phyloP scores from a whole-genome alignment of 2,888 invertebrate genomes.

The Parascotia fuliginaria region DNA sequence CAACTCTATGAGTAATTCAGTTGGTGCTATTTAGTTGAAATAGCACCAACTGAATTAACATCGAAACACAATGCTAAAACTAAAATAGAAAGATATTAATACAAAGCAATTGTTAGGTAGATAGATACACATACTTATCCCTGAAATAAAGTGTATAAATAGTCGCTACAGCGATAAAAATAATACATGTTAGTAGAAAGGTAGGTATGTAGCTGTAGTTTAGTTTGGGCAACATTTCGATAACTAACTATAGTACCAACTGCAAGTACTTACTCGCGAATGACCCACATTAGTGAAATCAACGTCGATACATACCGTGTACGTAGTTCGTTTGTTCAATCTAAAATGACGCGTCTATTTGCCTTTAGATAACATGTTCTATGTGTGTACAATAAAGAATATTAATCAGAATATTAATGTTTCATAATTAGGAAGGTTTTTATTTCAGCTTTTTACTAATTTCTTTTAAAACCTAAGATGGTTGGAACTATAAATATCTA shows the following conservation, averaged over 20 bases:
- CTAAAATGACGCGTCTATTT: neutral
- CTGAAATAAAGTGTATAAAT: conserved; percentile 68
- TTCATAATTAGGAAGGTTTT: too few species aligned
- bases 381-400: too few species aligned
- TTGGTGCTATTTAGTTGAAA: too few species aligned
- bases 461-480: too few species aligned
- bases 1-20: too few species aligned
- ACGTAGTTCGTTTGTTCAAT: neutral
- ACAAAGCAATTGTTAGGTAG: conserved; percentile 61
- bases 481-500: too few species aligned
- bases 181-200: conserved; percentile 46
- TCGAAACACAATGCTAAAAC: conserved; percentile 21
- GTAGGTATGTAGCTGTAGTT: conserved; percentile 40
- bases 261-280: conserved; percentile 12
- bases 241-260: conserved; percentile 33
- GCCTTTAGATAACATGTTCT: too few species aligned
- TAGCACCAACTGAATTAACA: conserved; percentile 17
- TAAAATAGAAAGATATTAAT: conserved; percentile 51
- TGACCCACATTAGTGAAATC: conserved; percentile 28
- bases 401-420: too few species aligned
- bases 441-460: too few species aligned
- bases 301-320: neutral
- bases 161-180: conserved; percentile 72
- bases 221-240: conserved; percentile 38
- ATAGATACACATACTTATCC: conserved; percentile 48